These are phyloP conservation scores for Leptinotarsa peninsularis DNA, from an alignment of 2,888 invertebrate species.

Conservation along the genomic window DNA sequence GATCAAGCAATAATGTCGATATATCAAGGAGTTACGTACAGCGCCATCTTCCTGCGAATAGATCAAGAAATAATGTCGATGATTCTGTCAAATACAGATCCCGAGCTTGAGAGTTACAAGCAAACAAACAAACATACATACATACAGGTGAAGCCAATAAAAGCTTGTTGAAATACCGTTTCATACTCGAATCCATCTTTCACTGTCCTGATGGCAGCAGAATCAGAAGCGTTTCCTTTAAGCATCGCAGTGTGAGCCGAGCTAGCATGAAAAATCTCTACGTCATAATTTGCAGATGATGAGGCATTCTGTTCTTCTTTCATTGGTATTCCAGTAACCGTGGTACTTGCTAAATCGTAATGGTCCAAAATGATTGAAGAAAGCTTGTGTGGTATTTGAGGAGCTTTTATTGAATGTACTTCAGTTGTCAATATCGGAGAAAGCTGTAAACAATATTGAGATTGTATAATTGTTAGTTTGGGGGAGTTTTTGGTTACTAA, in stretches of 20 bases:
- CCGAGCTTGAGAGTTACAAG: too few species aligned
- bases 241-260: constrained; percentile 87
- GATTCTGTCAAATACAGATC: too few species aligned
- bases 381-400: constrained; percentile 79
- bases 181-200: constrained; percentile 83
- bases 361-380: constrained; percentile 84
- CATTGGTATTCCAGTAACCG: constrained; percentile 96
- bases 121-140: too few species aligned
- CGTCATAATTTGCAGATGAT: constrained; percentile 98
- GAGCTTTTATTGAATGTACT: constrained; percentile 84
- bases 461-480: background rate
- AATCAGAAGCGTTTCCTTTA: constrained; percentile 73
- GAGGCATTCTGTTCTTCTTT: constrained; percentile 99
- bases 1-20: too few species aligned
- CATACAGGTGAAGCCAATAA: too few species aligned
- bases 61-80: too few species aligned
- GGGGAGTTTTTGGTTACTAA: constrained; percentile 60
- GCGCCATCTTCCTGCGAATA: too few species aligned
- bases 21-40: too few species aligned
- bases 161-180: constrained; percentile 67
- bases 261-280: constrained; percentile 93
- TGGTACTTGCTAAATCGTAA: constrained; percentile 93
- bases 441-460: constrained; percentile 66
- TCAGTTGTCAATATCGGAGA: constrained; percentile 81
- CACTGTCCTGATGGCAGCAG: constrained; percentile 73